These are phyloP conservation scores for Gavia stellata DNA, from an alignment of 2,113 vertebrate species.

Conservation along the genomic window DNA sequence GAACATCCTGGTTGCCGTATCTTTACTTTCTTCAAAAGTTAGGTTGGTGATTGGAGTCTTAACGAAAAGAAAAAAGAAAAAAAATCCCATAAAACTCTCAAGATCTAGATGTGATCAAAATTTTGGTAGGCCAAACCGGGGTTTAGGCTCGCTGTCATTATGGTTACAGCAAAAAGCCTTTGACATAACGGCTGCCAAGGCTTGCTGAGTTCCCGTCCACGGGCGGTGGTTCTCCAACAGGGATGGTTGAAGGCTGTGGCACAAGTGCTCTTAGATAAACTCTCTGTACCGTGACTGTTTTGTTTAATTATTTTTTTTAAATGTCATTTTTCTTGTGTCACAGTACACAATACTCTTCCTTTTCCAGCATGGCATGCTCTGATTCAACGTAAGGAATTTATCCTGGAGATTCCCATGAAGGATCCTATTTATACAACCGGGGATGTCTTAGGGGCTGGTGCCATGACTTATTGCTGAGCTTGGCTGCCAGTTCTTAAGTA, in stretches of 20 bases:
- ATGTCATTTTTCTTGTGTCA: constrained; percentile 14
- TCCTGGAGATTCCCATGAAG: background rate
- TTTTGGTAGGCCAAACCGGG: background rate
- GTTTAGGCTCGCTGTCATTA: background rate
- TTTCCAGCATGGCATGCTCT: background rate
- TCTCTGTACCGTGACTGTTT: background rate
- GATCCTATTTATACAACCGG: background rate
- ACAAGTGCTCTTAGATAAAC: background rate
- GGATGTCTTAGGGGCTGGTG: background rate
- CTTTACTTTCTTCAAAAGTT: background rate
- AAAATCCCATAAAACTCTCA: background rate
- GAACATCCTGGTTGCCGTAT: background rate
- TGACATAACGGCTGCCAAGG: background rate
- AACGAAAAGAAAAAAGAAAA: background rate
- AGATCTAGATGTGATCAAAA: background rate
- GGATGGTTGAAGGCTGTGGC: background rate
- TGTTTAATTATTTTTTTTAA: background rate
- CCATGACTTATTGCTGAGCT: background rate
- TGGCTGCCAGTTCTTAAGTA: background rate
- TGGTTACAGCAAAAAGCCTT: background rate
- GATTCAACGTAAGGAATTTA: background rate
- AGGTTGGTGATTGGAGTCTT: rapidly evolving
- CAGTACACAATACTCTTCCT: background rate
- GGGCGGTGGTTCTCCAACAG: rapidly evolving
- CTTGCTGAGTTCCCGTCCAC: background rate